Evolutionary conservation across 2,797 vertebrate genomes (phyloP).

Genomic region (Macrochelys suwanniensis): DNA sequence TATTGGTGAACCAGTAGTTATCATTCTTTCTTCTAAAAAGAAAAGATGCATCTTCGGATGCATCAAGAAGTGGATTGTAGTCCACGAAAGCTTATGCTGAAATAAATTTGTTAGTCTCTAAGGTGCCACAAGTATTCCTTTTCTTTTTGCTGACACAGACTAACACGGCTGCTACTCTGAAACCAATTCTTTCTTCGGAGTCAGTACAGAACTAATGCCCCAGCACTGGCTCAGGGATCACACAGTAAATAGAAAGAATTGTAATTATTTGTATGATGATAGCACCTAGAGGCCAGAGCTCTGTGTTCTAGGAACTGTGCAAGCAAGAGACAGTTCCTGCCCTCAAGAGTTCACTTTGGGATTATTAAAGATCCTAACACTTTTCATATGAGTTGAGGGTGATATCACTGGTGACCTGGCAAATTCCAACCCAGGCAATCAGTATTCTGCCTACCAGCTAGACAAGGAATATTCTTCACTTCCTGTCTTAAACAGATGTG

Average conservation of each 20-base stretch:
- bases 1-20: background rate
- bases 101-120: no score
- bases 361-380: background rate
- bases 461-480: no score
- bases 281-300: background rate
- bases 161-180: no score
- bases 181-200: background rate
- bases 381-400: background rate
- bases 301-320: no score
- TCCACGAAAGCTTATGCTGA: no score
- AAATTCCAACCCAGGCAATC: no score
- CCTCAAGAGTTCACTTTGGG: background rate
- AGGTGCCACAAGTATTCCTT: no score
- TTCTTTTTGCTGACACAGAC: no score
- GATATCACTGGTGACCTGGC: background rate
- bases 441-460: no score
- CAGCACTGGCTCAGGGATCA: background rate
- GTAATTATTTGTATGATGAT: background rate
- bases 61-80: no score
- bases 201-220: background rate
- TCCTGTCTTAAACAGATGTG: no score
- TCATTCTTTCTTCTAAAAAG: background rate
- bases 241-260: background rate
- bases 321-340: background rate
- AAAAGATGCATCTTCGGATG: no score